These are phyloP conservation scores for Conus betulinus DNA, from an alignment of 1,140 invertebrate species.

Conservation along the genomic window DNA sequence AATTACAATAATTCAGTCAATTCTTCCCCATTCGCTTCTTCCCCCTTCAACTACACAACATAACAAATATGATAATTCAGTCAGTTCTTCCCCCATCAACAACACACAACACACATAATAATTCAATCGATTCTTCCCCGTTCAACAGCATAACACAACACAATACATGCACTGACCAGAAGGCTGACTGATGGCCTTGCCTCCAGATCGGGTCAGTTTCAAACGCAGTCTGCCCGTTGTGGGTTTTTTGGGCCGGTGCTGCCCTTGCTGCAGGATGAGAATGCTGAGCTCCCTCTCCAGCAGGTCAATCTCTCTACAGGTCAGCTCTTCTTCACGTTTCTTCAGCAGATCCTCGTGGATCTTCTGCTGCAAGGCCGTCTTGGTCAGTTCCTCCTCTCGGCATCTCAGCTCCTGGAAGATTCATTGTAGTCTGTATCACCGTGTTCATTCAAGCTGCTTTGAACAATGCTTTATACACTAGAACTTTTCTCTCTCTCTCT, in stretches of 20 bases:
- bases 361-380: slow-evolving; percentile 89
- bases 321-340: slow-evolving; percentile 90
- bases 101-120: too few species aligned
- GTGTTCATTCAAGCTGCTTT: too few species aligned
- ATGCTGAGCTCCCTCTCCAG: slow-evolving; percentile 90
- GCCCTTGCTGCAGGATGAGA: slow-evolving; percentile 84
- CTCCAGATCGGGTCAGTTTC: slow-evolving; percentile 86
- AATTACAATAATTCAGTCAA: too few species aligned
- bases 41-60: too few species aligned
- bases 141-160: background rate
- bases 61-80: too few species aligned
- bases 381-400: slow-evolving; percentile 93
- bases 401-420: slow-evolving; percentile 89
- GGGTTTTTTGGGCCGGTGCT: slow-evolving; percentile 84
- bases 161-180: slow-evolving; percentile 78
- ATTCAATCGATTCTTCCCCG: too few species aligned
- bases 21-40: too few species aligned
- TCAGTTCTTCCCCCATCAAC: too few species aligned
- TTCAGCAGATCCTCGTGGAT: slow-evolving; percentile 89
- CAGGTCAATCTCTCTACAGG: slow-evolving; percentile 91
- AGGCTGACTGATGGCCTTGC: slow-evolving; percentile 89
- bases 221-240: slow-evolving; percentile 88
- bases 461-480: too few species aligned
- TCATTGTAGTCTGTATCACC: background rate
- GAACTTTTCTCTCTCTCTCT: too few species aligned